Conservation (phyloP, 2,113 vertebrate species). For the Cairina moschata region DNA sequence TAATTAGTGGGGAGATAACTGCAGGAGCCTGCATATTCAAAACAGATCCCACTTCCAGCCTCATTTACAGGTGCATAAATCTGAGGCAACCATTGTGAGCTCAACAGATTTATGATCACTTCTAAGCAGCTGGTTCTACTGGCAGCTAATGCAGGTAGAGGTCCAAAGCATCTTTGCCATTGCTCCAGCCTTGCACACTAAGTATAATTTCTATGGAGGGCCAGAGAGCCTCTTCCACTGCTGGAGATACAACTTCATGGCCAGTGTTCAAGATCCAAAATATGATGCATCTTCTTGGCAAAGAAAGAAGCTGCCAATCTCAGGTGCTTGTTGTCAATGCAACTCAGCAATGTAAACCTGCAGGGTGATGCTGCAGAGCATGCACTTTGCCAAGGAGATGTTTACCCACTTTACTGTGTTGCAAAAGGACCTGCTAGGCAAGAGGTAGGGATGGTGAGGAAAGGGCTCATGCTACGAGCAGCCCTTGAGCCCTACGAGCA, state of each 20-base stretch:
- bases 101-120: background rate
- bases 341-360: background rate
- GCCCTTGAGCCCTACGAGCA: too few relatives aligned
- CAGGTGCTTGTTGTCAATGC: background rate
- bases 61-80: background rate
- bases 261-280: background rate
- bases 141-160: background rate
- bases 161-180: background rate
- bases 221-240: background rate
- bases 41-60: background rate
- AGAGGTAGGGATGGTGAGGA: background rate
- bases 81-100: background rate
- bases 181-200: background rate
- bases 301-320: background rate
- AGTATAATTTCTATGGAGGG: background rate
- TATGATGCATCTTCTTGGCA: background rate
- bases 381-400: background rate
- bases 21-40: background rate
- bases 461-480: background rate
- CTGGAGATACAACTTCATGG: background rate
- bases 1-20: background rate
- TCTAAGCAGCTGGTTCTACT: background rate
- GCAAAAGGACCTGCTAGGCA: background rate
- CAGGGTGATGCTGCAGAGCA: background rate
- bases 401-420: background rate